Evolutionary conservation across 2,888 invertebrate genomes (phyloP), one percentile per base, ranked within the genome.

Genomic region (Callosobruchus maculatus): DNA sequence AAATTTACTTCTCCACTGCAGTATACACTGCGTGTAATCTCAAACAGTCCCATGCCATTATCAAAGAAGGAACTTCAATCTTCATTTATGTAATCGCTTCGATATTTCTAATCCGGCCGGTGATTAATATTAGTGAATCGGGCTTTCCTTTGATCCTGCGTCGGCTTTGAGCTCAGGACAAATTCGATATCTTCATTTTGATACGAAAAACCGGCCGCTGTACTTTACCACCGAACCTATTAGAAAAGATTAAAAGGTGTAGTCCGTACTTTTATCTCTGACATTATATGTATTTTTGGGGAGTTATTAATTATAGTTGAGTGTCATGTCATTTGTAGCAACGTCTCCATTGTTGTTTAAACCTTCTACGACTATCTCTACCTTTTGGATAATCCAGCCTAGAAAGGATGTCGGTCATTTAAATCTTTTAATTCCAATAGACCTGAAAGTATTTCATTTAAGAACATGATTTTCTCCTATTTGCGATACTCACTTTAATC

Each of bases 1-100:
- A 49, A 49, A 13, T 49, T 49, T 49, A 49, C 49, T 49, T 49
- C 49, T 49, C 49, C 49, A 49, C 49, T 18, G 49, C 49, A 49
- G 49, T 49, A 49, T 49, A 49, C 49, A 49, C 49, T 18, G 49
- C 49, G 49, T 49, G 49, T 49, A 49, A 49, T 49, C 49, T 49
- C 49, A 49, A 49, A 13, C 9, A 49, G 49, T 49, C 49, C 81
- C 82, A 49, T 49, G 81, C 80, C 81, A 82, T 83, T 84, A 83
- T 83, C 83, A 80, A 81, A 49, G 49, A 74, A 72, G 67, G 77
- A 81, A 80, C 82, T 81, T 84, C 83, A 81, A 83, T 85, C 85
- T 85, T 83, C 84, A 85, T 85, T 85, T 85, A 84, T 84, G 84
- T 85, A 85, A 85, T 83, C 84, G 81, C 84, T 82, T 82, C 83